Conservation (phyloP, 2,797 vertebrate genomes). For the Fringilla coelebs region DNA sequence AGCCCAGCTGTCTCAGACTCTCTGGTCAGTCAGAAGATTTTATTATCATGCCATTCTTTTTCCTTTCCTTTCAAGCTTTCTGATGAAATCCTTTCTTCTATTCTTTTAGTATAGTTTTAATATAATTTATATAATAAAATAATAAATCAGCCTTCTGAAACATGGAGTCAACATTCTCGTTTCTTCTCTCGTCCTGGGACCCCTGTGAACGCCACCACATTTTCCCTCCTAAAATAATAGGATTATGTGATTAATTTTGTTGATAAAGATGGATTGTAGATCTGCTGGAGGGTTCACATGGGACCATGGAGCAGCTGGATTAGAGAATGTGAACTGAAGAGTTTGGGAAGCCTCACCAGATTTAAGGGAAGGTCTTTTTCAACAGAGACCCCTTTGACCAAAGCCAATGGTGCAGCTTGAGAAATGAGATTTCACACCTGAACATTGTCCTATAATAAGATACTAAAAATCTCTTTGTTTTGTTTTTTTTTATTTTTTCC, state of each 20-base stretch:
- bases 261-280: neutral
- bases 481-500: neutral
- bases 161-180: too few relatives aligned
- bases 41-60: too few relatives aligned
- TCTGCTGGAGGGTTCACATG: neutral
- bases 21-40: too few relatives aligned
- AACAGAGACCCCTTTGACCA: neutral
- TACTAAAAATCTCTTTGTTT: neutral
- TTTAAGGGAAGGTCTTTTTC: neutral
- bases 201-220: too few relatives aligned
- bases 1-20: too few relatives aligned
- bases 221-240: too few relatives aligned
- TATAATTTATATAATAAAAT: too few relatives aligned
- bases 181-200: too few relatives aligned
- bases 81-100: too few relatives aligned
- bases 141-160: too few relatives aligned
- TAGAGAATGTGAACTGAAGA: neutral
- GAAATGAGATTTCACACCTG: neutral
- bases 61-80: too few relatives aligned
- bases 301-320: neutral
- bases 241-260: neutral
- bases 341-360: neutral
- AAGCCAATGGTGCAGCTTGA: accelerated
- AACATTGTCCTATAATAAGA: accelerated
- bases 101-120: too few relatives aligned